Evolutionary conservation across 2,797 vertebrate genomes (phyloP), one percentile per base, ranked within the genome.

Genomic region (Poeciliopsis presidionis): DNA sequence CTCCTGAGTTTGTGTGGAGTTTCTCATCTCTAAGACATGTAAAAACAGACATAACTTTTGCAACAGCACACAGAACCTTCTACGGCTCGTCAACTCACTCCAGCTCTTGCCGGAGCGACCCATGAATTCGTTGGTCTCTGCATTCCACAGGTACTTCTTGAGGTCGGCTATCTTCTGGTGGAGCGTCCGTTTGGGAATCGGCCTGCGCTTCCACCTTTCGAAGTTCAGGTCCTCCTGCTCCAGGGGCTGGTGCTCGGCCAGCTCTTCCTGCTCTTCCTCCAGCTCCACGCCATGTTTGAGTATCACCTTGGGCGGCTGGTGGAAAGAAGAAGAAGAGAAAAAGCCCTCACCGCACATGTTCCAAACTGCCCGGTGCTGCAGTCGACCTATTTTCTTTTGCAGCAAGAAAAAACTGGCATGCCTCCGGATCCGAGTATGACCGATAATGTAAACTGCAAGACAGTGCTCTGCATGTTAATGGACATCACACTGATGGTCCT

Each of bases 71-170:
- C 18, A 87, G 36, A 88, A 36, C 73, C 11, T 75, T 53, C 84
- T 30, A 74, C 45, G 49, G 74, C 20, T 28, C 61, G 0, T 86
- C 73, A 91, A 97, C 98, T 97, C 97, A 99, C 98, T 96, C 97
- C 97, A 98, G 94, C 97, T 99, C 95, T 97, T 97, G 87, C 96
- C 96, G 25, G 97, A 96, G 94, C 97, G 97, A 83, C 97, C 98
- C 96, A 99, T 95, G 95, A 97, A 98, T 84, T 97, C 96, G 81
- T 95, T 96, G 91, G 97, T 97, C 92, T 98, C 97, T 0, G 97
- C 97, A 90, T 99, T 98, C 98, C 97, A 99, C 82, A 99, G 90
- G 95, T 98, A 98, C 53, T 87, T 95, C 91, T 97, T 98, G 80
- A 98, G 25, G 85, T 95, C 95, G 20, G 91, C 95, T 84, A 97